These are phyloP conservation scores for Ceratina japonica DNA, from an alignment of 1,140 invertebrate genomes.

Conservation along the genomic window DNA sequence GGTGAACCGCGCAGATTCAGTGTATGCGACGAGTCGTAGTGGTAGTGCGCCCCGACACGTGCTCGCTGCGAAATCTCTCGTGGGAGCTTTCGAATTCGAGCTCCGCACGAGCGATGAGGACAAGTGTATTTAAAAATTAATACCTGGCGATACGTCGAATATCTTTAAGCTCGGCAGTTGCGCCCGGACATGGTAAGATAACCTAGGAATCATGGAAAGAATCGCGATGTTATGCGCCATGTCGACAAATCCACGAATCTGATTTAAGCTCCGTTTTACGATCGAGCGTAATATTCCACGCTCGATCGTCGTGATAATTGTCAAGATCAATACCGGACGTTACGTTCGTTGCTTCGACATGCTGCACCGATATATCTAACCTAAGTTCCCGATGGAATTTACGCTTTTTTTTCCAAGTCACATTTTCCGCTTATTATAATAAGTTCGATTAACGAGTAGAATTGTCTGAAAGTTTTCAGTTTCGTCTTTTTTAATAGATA, in stretches of 20 bases:
- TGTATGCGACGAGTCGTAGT: slow-evolving; percentile 15
- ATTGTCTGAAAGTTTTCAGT: not conserved
- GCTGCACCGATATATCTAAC: slow-evolving; percentile 21
- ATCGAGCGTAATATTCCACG: not conserved
- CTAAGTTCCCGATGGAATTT: slow-evolving; percentile 19
- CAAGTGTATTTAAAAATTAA: slow-evolving; percentile 20
- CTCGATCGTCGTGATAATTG: not conserved
- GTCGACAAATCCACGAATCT: slow-evolving; percentile 28
- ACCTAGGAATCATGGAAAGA: slow-evolving; percentile 66
- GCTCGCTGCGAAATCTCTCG: slow-evolving; percentile 34
- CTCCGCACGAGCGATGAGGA: not conserved
- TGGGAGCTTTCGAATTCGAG: slow-evolving; percentile 7
- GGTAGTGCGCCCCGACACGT: slow-evolving; percentile 48
- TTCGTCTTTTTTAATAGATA: not conserved
- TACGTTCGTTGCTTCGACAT: not conserved
- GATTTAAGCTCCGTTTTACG: slow-evolving; percentile 18
- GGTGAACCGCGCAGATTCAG: slow-evolving; percentile 35
- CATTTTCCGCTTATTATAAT: not conserved
- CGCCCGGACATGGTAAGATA: slow-evolving; percentile 66
- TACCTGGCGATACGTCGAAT: slow-evolving; percentile 63
- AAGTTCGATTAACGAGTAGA: too few species aligned
- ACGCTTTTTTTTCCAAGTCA: not conserved
- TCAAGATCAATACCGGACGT: not conserved
- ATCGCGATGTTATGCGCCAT: slow-evolving; percentile 64
- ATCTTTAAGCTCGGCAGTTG: slow-evolving; percentile 65